Percentiles rank a stretch among this genome's conserved stretches.
These are phyloP conservation scores for Bombycilla garrulus DNA, from an alignment of 2,113 vertebrate genomes.

Conservation along the genomic window DNA sequence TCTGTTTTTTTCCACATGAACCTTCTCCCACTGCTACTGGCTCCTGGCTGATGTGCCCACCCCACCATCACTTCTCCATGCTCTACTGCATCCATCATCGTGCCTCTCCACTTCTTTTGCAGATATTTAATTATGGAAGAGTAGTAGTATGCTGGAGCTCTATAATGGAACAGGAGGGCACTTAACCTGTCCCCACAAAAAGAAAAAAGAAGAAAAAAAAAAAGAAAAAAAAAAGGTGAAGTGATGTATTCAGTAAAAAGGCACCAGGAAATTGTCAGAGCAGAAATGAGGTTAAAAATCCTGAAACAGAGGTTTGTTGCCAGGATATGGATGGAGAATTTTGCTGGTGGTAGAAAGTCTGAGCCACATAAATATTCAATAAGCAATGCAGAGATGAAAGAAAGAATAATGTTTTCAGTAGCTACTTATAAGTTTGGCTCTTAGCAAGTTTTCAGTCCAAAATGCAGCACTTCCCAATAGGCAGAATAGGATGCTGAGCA, in stretches of 20 bases:
- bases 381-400: neutral
- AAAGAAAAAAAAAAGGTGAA: neutral
- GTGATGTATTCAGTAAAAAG: neutral
- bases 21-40: neutral
- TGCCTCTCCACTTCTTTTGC: neutral
- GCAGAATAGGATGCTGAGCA: neutral
- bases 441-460: neutral
- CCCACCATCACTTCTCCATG: rapidly evolving
- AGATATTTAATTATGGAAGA: neutral
- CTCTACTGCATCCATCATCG: neutral
- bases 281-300: neutral
- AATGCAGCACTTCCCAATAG: neutral
- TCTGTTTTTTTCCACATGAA: neutral
- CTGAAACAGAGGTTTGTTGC: neutral
- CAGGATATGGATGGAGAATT: neutral
- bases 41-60: neutral
- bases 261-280: neutral
- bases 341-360: neutral
- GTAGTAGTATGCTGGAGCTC: neutral
- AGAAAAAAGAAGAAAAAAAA: neutral
- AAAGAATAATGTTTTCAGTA: neutral
- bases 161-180: neutral
- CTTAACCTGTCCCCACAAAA: neutral
- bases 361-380: constrained; percentile 1
- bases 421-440: neutral